Evolutionary conservation across 2,797 vertebrate species (phyloP), one percentile per base, ranked within the genome.

Genomic region (Danio kyathit): DNA sequence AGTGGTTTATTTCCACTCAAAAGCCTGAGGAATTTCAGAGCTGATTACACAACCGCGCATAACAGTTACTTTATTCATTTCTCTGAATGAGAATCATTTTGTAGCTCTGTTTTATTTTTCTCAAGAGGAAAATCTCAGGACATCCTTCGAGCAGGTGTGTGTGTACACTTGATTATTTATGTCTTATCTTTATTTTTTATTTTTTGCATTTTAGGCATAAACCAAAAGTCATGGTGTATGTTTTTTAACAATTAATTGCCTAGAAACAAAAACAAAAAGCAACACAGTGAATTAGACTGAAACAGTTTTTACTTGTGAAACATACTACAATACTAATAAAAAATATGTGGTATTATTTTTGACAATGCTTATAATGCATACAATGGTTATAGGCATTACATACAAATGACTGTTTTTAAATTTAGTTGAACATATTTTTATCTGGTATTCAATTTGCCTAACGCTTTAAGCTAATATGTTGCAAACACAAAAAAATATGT

Each of bases 1-100:
- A 29, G 38, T 64, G 17, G 19, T 51, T 40, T 19, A 83, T 77
- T 84, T 83, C 38, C 7, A 87, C 79, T 86, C 79, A 66, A 82
- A 89, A 91, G 84, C 87, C 19, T 44, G 29, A 87, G 90, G 89
- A 92, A 91, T 92, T 90, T 87, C 16, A 88, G 85, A 92, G 90
- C 88, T 21, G 88, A 91, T 92, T 91, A 88, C 13, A 83, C 38
- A 80, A 80, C 59, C 59, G 43, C 5, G 48, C 74, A 61, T 79
- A 83, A 74, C 77, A 43, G 8, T 78, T 83, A 64, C n/a, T 16
- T 59, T 67, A 52, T 79, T 59, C 11, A 54, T 78, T 76, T 60
- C 4, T 11, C 2, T 1, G 75, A 5, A 84, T 61, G 6, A 41
- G 29, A 64, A 54, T 64, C 1, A 38, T 43, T 51, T 79, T 54